Evolutionary conservation across 2,888 invertebrate species (phyloP), one percentile per base, ranked within the genome.

Genomic region (Parnassius orleans): DNA sequence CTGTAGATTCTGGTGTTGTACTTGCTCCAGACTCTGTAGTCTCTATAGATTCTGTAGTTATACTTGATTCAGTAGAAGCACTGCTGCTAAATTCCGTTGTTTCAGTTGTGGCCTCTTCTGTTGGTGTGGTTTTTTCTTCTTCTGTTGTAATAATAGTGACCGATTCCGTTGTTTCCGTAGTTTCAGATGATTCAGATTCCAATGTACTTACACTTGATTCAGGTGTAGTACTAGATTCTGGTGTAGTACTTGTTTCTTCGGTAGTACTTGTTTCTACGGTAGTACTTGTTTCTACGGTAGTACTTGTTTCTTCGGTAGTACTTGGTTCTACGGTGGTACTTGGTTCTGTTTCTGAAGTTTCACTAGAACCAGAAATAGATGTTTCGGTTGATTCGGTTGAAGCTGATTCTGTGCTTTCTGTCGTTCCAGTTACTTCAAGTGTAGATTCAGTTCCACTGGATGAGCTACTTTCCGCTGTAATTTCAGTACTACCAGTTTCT

Each of bases 141-240:
- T 44, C 46, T 48, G 50, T 15, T 15, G 15, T 9, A 7, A 12
- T 12, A 11, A 15, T 42, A 12, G 50, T 50, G 2, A 9, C 41
- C 3, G 9, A 10, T 10, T 53, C 14, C 42, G 33, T 33, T 12
- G 53, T n/a, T 55, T 68, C 63, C 41, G 66, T 62, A 9, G 70
- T 63, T 33, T 60, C 60, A 33, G 47, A 33, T 14, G 10, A 11
- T 53, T 14, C 64, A 61, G 67, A 61, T 33, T 62, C 67, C 10
- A 67, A 48, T 12, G 53, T 42, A 3, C 33, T 50, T 15, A 50
- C 14, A 41, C 41, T 33, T 10, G 41, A 5, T 33, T 33, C 33
- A 5, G 7, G 1, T 5, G 33, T 33, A 1, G 33, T 33, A 33
- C 33, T 33, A 5, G 33, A 5, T 33, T 33, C 33, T 33, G 7